Base-by-base conservation (phyloP, 2,797 vertebrate species). In the Dipus sagitta region DNA sequence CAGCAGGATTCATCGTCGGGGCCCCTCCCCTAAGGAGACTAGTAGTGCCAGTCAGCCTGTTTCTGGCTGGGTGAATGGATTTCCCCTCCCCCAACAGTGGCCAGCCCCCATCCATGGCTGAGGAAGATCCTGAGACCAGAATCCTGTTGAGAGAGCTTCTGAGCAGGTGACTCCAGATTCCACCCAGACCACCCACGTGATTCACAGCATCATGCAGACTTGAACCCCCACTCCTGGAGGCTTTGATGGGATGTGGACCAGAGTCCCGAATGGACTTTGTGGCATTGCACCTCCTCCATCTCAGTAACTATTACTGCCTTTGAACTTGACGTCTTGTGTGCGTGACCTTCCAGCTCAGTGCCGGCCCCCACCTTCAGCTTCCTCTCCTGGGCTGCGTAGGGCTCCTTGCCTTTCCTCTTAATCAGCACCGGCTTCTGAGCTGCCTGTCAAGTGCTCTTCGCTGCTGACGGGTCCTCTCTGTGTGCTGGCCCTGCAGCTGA, bases 201-300 rank as follows among this genome's bases (percentile, higher is more conserved):
- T 26, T 58, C 32, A 3, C n/a, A 54, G 28, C 64, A 4, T 8
- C 6, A 12, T 3, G 28, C 28, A 26, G 14, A 70, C 38, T 71
- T 20, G 13, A 10, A 6, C 10, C 13, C 1, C 20, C 5, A 2
- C 24, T 26, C n/a, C 4, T 20, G 64, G 92, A 71, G 76, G 91
- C 38, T 60, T 64, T n/a, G 34, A 13, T 2, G 24, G 18, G 17
- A 47, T 65, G 70, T 2, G 30, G n/a, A 6, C 7, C 0, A 13
- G 24, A 7, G 62, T 24, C 68, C 12, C 42, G 42, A 65, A 1
- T 62, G 47, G 81, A 24, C 64, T 5, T 0, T 30, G 23, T 32
- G 2, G 42, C 2, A 4, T 64, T 34, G 34, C 3, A 1, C 3
- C 74, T 65, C 4, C 62, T 86, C 21, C 2, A 4, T 10, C 0